Conservation (phyloP, 2,888 invertebrate genomes). For the Schrankia costaestrigalis region DNA sequence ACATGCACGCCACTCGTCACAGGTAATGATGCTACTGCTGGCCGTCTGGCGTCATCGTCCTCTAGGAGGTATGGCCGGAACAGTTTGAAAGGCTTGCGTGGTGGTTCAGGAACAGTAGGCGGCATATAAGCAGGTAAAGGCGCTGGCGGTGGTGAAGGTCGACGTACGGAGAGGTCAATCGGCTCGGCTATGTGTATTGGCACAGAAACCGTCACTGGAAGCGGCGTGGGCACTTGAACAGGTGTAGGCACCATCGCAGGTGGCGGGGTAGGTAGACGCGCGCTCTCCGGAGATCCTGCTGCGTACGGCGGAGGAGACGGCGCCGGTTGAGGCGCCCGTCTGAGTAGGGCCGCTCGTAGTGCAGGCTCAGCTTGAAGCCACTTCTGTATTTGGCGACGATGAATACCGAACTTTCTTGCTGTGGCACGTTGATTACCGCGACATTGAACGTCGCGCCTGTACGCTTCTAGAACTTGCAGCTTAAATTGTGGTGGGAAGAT, state of each 20-base stretch:
- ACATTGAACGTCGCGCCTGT: slow-evolving; percentile 91
- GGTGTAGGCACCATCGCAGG: slow-evolving; percentile 40
- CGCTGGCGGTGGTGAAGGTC: slow-evolving; percentile 59
- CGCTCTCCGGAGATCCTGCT: slow-evolving; percentile 69
- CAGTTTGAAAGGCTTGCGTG: slow-evolving; percentile 85
- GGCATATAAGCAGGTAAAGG: slow-evolving; percentile 45
- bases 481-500: slow-evolving; percentile 95
- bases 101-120: slow-evolving; percentile 51
- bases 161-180: slow-evolving; percentile 63
- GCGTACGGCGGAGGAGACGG: slow-evolving; percentile 73
- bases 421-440: slow-evolving; percentile 94
- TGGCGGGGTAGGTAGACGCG: slow-evolving; percentile 67
- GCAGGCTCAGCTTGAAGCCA: slow-evolving; percentile 93
- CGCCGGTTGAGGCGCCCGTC: slow-evolving; percentile 72
- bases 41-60: slow-evolving; percentile 75
- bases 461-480: slow-evolving; percentile 92
- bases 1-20: slow-evolving; percentile 60
- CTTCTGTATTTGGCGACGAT: slow-evolving; percentile 94
- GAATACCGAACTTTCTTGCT: slow-evolving; percentile 93
- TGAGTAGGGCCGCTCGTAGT: slow-evolving; percentile 85
- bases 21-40: slow-evolving; percentile 60
- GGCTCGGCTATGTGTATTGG: slow-evolving; percentile 53
- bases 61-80: slow-evolving; percentile 89
- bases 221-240: slow-evolving; percentile 31
- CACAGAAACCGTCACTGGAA: slow-evolving; percentile 48